Percentiles rank a stretch among this genome's conserved stretches.
Evolutionary conservation across 2,113 vertebrate genomes (phyloP).

Genomic region (Cathartes aura): DNA sequence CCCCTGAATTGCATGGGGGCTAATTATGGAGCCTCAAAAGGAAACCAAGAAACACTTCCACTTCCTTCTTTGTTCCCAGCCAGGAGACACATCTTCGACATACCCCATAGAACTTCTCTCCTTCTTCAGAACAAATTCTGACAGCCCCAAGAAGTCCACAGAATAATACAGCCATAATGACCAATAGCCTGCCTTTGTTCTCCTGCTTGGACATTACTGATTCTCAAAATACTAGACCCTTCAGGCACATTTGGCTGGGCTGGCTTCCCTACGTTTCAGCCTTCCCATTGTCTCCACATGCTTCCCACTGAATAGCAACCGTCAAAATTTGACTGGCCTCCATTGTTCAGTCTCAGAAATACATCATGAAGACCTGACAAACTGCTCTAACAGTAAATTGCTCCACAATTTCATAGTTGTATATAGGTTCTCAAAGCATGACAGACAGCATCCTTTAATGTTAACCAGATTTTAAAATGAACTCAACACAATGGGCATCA

Average conservation of each 20-base stretch:
- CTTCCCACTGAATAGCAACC: slow-evolving; percentile 31
- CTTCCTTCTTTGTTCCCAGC: background rate
- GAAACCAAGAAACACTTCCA: background rate
- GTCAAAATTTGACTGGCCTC: background rate
- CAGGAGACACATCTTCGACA: background rate
- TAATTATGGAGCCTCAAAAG: background rate
- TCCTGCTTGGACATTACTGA: background rate
- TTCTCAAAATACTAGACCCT: slow-evolving; percentile 1
- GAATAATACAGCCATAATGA: slow-evolving; percentile 12
- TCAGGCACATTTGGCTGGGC: slow-evolving; percentile 21
- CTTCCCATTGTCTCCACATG: slow-evolving; percentile 37
- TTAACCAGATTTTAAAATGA: slow-evolving; percentile 40
- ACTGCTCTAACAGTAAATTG: slow-evolving; percentile 16
- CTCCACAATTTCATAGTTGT: background rate
- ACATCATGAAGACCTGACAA: slow-evolving; percentile 38
- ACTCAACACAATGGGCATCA: slow-evolving; percentile 24
- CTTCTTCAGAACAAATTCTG: slow-evolving; percentile 1
- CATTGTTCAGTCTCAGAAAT: slow-evolving; percentile 57
- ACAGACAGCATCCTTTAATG: slow-evolving; percentile 34
- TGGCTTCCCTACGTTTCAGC: background rate
- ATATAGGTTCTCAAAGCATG: slow-evolving; percentile 30
- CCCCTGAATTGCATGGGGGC: background rate
- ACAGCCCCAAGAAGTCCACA: background rate
- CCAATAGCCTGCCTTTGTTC: slow-evolving; percentile 43
- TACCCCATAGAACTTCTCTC: background rate